A percentile compares a stretch with the other conserved stretches of the same genome.
phyloP scores from a whole-genome alignment of 2,888 invertebrate species.

The Agrotis puta region DNA sequence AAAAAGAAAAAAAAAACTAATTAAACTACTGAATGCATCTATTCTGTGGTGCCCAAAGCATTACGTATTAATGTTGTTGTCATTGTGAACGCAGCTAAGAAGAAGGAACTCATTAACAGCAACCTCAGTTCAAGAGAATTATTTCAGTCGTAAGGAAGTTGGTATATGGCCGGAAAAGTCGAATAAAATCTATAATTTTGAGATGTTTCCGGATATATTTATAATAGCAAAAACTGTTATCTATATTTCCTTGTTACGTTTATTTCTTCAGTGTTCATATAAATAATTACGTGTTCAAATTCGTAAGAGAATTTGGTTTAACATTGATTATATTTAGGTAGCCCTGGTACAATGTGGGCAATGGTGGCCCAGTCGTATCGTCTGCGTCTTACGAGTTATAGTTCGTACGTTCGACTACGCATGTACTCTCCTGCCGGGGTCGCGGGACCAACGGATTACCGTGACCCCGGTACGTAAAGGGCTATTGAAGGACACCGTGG shows the following conservation, averaged over 20 bases:
- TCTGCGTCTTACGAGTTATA: too few relatives aligned
- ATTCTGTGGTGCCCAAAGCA: background rate
- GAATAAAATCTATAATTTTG: constrained; percentile 48
- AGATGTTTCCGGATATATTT: constrained; percentile 25
- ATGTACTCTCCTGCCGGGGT: too few relatives aligned
- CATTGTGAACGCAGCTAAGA: constrained; percentile 32
- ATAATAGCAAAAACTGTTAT: background rate
- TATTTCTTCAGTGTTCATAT: background rate
- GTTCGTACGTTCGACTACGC: too few relatives aligned
- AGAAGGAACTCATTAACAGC: constrained; percentile 49
- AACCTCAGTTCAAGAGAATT: constrained; percentile 52
- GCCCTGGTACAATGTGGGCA: too few relatives aligned
- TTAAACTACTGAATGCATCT: constrained; percentile 28
- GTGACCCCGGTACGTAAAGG: too few relatives aligned
- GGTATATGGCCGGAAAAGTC: constrained; percentile 48
- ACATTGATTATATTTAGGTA: too few relatives aligned
- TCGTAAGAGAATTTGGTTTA: too few relatives aligned
- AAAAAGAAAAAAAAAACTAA: too few relatives aligned
- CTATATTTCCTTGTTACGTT: background rate
- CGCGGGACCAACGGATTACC: too few relatives aligned
- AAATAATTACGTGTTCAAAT: too few relatives aligned
- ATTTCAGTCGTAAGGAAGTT: constrained; percentile 60
- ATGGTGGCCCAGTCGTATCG: too few relatives aligned
- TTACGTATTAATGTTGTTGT: constrained; percentile 33
- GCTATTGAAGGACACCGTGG: too few relatives aligned